Percentiles rank a stretch among this genome's conserved stretches.
Conservation (phyloP, 2,797 vertebrate genomes). For the Spondyliosoma cantharus region DNA sequence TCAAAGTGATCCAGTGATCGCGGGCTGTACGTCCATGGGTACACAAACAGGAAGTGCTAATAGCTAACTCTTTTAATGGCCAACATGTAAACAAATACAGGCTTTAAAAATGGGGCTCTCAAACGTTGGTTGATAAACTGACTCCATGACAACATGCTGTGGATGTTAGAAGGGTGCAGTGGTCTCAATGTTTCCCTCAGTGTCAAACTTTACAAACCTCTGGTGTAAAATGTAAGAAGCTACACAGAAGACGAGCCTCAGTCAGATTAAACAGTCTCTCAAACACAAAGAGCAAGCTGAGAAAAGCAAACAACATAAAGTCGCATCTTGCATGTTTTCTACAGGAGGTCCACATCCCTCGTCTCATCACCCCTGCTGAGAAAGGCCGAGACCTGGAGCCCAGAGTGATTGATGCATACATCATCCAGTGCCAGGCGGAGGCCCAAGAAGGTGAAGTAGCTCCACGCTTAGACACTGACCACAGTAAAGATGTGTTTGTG, state of each 20-base stretch:
- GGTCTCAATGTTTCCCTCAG: too few species aligned
- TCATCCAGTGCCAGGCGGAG: slow-evolving; percentile 96
- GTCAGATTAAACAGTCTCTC: not conserved
- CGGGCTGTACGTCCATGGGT: too few species aligned
- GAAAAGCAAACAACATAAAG: not conserved
- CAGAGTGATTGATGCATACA: slow-evolving; percentile 91
- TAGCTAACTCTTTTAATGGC: too few species aligned
- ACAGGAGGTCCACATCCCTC: slow-evolving; percentile 93
- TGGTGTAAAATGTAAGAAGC: too few species aligned
- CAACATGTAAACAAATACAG: too few species aligned
- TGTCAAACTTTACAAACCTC: too few species aligned
- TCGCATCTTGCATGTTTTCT: not conserved
- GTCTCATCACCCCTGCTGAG: slow-evolving; percentile 93
- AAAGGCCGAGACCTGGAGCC: slow-evolving; percentile 95
- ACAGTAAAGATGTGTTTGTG: not conserved
- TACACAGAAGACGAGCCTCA: not conserved
- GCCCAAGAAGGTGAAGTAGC: slow-evolving; percentile 93
- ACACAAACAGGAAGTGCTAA: too few species aligned
- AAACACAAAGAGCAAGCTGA: not conserved
- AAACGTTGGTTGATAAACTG: too few species aligned
- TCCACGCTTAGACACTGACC: not conserved
- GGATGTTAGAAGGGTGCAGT: too few species aligned
- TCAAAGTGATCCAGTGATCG: too few species aligned
- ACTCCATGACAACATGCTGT: too few species aligned
- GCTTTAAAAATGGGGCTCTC: too few species aligned